Percentiles rank a stretch among this genome's conserved stretches.
phyloP scores from a whole-genome alignment of 2,113 vertebrate genomes.

The Crotalus horridus region DNA sequence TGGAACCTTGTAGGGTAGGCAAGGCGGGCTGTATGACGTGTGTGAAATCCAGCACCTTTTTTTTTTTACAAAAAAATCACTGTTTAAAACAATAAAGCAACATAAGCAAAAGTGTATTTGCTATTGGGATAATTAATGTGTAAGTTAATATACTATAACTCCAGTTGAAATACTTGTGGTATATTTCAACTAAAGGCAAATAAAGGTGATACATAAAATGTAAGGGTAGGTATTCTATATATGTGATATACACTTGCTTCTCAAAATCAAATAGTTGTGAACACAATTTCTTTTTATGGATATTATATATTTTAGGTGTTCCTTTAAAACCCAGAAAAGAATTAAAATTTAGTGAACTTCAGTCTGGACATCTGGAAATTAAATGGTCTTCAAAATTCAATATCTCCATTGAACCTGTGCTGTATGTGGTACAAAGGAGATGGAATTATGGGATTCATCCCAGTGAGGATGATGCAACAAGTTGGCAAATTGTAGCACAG shows the following conservation, averaged over 20 bases:
- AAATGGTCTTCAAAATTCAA: constrained; percentile 97
- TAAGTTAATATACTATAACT: too few relatives aligned
- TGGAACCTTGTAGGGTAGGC: too few relatives aligned
- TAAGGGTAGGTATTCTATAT: not conserved
- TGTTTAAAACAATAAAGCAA: not conserved
- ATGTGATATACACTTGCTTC: not conserved
- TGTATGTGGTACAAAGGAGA: constrained; percentile 89
- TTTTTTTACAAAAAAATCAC: too few relatives aligned
- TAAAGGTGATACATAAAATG: not conserved
- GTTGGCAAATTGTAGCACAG: constrained; percentile 89
- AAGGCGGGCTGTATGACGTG: too few relatives aligned
- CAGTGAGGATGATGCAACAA: constrained; percentile 87
- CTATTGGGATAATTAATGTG: not conserved
- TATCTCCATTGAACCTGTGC: constrained; percentile 91
- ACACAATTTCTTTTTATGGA: not conserved
- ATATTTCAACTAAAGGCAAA: not conserved
- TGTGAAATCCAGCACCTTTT: too few relatives aligned
- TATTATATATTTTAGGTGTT: constrained; percentile 74
- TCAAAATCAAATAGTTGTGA: not conserved
- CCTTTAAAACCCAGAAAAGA: constrained; percentile 94
- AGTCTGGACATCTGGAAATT: constrained; percentile 83
- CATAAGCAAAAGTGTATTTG: not conserved
- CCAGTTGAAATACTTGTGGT: not conserved
- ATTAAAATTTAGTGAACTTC: constrained; percentile 81
- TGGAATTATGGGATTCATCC: constrained; percentile 97